Evolutionary conservation across 1,140 invertebrate genomes (phyloP).

Genomic region (Macrotrachela quadricornifera): DNA sequence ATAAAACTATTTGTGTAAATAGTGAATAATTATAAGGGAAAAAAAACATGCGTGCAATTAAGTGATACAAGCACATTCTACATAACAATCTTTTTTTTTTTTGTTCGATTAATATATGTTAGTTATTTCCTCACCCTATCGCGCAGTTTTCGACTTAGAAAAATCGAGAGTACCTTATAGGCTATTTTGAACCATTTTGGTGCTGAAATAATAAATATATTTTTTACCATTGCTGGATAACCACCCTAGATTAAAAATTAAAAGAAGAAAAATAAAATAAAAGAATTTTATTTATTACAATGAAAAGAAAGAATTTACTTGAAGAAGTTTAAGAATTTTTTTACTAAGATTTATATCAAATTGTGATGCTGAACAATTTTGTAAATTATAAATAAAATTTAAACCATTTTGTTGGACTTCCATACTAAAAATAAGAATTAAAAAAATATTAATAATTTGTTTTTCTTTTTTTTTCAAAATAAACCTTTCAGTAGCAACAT

Average conservation of each 20-base stretch:
- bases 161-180: slow-evolving; percentile 78
- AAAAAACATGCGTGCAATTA: too few relatives aligned
- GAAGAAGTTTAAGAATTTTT: slow-evolving; percentile 81
- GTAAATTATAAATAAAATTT: slow-evolving; percentile 96
- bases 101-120: too few relatives aligned
- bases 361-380: slow-evolving; percentile 84
- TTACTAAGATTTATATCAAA: slow-evolving; percentile 92
- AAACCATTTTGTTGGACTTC: slow-evolving; percentile 78
- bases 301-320: slow-evolving; percentile 44
- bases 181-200: slow-evolving; percentile 94
- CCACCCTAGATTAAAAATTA: slow-evolving; percentile 54
- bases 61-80: too few relatives aligned
- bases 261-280: slow-evolving; percentile 15
- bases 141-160: slow-evolving; percentile 78
- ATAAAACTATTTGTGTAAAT: too few relatives aligned
- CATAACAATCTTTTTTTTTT: too few relatives aligned
- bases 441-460: too few relatives aligned
- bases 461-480: not conserved
- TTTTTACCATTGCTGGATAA: slow-evolving; percentile 86
- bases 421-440: slow-evolving; percentile 35
- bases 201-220: slow-evolving; percentile 84
- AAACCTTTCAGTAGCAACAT: slow-evolving; percentile 63
- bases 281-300: not conserved
- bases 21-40: too few relatives aligned
- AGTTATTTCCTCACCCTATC: slow-evolving; percentile 41